A percentile compares a stretch with the other conserved stretches of the same genome.
Evolutionary conservation across 2,888 invertebrate species (phyloP).

Genomic region (Amphipoea lucens): DNA sequence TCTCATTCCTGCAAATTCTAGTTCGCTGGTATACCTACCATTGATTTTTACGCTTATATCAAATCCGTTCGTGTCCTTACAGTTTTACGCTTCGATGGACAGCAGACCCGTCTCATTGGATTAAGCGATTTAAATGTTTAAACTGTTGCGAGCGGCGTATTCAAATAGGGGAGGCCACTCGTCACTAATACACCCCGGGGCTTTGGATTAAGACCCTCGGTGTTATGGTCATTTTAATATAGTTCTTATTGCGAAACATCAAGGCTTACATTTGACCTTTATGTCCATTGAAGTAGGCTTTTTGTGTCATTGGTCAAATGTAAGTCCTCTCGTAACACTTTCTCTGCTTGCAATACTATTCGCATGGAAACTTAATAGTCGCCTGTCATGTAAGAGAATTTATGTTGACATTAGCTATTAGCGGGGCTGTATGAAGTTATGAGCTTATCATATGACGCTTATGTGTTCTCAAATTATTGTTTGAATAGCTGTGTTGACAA

Average conservation of each 20-base stretch:
- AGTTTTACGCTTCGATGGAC: slow-evolving; percentile 78
- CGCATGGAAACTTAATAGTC: slow-evolving; percentile 62
- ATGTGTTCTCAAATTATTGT: slow-evolving; percentile 48
- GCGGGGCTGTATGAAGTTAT: slow-evolving; percentile 50
- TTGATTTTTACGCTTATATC: slow-evolving; percentile 41
- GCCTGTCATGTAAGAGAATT: slow-evolving; percentile 57
- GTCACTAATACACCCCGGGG: slow-evolving; percentile 76
- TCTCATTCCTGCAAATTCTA: slow-evolving; percentile 49
- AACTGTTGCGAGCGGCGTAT: slow-evolving; percentile 78
- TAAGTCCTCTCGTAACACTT: slow-evolving; percentile 70
- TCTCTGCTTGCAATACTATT: slow-evolving; percentile 61
- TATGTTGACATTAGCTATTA: slow-evolving; percentile 65
- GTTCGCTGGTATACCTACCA: slow-evolving; percentile 11
- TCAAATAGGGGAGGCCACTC: slow-evolving; percentile 80
- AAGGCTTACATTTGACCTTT: slow-evolving; percentile 63
- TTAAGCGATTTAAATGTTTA: slow-evolving; percentile 86
- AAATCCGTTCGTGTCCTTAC: slow-evolving; percentile 68
- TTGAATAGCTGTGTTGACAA: slow-evolving; percentile 66
- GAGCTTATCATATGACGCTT: slow-evolving; percentile 43
- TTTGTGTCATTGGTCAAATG: slow-evolving; percentile 69
- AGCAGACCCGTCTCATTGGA: slow-evolving; percentile 83
- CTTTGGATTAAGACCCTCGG: slow-evolving; percentile 60
- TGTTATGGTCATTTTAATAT: slow-evolving; percentile 57
- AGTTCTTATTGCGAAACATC: slow-evolving; percentile 63
- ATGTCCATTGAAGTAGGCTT: slow-evolving; percentile 62